A percentile compares a stretch with the other conserved stretches of the same genome.
phyloP scores from a whole-genome alignment of 2,113 vertebrate species.

The Dicaeum eximium region DNA sequence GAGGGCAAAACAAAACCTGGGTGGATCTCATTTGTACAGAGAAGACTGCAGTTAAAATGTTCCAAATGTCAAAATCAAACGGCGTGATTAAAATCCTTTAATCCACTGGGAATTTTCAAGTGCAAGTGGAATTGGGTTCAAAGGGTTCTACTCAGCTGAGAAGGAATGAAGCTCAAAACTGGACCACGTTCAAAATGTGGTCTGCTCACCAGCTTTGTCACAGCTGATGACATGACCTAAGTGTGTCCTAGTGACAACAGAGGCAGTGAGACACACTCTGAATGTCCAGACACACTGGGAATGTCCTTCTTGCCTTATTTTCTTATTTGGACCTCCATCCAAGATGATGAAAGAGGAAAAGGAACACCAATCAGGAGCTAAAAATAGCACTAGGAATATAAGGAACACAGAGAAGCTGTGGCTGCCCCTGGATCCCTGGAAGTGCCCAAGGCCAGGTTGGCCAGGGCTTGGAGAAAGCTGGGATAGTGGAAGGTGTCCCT shows the following conservation, averaged over 20 bases:
- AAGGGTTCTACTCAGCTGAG: not conserved
- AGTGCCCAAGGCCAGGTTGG: not conserved
- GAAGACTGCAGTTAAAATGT: not conserved
- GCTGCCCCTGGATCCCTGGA: not conserved
- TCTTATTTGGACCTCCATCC: not conserved
- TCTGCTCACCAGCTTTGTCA: not conserved
- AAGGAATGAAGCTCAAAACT: not conserved
- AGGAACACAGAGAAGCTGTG: not conserved
- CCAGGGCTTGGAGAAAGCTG: not conserved
- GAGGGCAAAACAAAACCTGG: not conserved
- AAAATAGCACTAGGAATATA: not conserved
- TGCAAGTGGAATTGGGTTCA: not conserved
- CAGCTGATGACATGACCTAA: not conserved
- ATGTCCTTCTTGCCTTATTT: not conserved
- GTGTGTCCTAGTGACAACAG: not conserved
- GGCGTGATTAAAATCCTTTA: not conserved
- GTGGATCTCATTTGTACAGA: not conserved
- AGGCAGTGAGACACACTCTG: not conserved
- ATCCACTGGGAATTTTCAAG: not conserved
- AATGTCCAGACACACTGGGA: not conserved
- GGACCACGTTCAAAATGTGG: accelerated
- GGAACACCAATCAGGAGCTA: not conserved
- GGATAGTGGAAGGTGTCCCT: not conserved
- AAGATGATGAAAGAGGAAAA: not conserved
- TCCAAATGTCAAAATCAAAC: not conserved